Base-by-base conservation (phyloP, 2,797 vertebrate species). In the Microcaecilia unicolor region DNA sequence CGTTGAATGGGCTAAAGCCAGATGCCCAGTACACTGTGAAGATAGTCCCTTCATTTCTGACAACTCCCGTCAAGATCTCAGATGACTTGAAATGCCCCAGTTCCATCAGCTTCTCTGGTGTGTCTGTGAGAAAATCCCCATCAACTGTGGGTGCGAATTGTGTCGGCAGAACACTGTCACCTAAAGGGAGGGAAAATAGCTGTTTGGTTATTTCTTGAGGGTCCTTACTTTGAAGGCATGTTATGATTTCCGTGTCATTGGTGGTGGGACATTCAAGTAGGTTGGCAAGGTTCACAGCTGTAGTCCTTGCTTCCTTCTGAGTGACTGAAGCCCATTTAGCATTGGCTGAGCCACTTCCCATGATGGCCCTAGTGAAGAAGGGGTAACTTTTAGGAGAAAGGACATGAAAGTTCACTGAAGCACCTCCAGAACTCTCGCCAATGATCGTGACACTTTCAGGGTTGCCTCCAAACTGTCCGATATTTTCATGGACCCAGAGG, bases 361-460 rank as follows among this genome's bases (percentile, higher is more conserved):
- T 61, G 33, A 84, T 64, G 14, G 67, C 82, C 17, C 70, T 66
- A 4, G 66, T 58, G 28, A 86, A 84, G 16, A 80, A 49, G 22
- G 17, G 15, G 4, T 66, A 61, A 23, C 85, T 86, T 16, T 64
- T 70, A 2, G 72, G 68, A 2, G 78, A 86, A 28, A 87, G 46
- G 23, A 89, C 43, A 22, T 87, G 84, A 25, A 64, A 58, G 16
- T 73, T 71, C 7, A 81, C 73, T 10, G 69, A 78, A n/a, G 34
- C 78, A 25, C 67, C 60, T 6, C 84, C 84, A 10, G 81, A 81
- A 14, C 83, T 87, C 40, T 84, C 77, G 4, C 79, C 83, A 51
- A 86, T 84, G 15, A 87, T 30, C 29, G 83, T 86, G 43, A 87
- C 67, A 44, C 48, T 65, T 46, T 25, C 51, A 15, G 81, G 55